A percentile compares a stretch with the other conserved stretches of the same genome.
Conservation (phyloP, 2,113 vertebrate genomes). For the Sylvia atricapilla region DNA sequence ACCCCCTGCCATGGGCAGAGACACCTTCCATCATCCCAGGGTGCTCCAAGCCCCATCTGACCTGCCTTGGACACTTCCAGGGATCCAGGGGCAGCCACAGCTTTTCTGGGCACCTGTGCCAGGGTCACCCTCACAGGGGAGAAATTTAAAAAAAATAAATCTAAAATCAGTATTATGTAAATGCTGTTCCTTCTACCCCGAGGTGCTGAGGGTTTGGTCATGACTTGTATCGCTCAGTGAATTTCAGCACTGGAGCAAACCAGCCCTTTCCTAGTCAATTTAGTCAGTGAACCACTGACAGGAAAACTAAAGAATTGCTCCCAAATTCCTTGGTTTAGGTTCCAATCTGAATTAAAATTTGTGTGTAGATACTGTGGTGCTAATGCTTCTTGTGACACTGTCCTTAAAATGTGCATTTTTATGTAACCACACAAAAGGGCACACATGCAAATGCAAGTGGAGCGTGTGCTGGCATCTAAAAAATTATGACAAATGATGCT, state of each 20-base stretch:
- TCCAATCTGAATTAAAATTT: background rate
- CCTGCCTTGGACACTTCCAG: fast-evolving
- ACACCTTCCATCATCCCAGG: fast-evolving
- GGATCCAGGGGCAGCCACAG: background rate
- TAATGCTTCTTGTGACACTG: background rate
- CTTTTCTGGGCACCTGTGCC: background rate
- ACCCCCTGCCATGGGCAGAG: background rate
- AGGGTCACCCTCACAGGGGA: background rate
- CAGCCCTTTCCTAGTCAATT: background rate
- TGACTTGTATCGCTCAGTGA: background rate
- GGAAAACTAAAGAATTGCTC: fast-evolving
- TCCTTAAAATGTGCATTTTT: background rate
- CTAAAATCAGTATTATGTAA: background rate
- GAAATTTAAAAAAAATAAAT: background rate
- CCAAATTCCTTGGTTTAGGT: background rate
- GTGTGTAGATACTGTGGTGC: background rate
- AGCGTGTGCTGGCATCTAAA: background rate
- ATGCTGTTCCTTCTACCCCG: background rate
- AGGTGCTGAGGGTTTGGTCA: background rate
- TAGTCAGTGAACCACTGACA: background rate
- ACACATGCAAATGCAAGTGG: background rate
- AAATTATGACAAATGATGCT: background rate
- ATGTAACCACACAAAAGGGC: background rate
- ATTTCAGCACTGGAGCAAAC: fast-evolving
- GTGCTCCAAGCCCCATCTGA: fast-evolving